A percentile compares a stretch with the other conserved stretches of the same genome.
phyloP scores from a whole-genome alignment of 2,797 vertebrate genomes.

The Zenarchopterus dispar region DNA sequence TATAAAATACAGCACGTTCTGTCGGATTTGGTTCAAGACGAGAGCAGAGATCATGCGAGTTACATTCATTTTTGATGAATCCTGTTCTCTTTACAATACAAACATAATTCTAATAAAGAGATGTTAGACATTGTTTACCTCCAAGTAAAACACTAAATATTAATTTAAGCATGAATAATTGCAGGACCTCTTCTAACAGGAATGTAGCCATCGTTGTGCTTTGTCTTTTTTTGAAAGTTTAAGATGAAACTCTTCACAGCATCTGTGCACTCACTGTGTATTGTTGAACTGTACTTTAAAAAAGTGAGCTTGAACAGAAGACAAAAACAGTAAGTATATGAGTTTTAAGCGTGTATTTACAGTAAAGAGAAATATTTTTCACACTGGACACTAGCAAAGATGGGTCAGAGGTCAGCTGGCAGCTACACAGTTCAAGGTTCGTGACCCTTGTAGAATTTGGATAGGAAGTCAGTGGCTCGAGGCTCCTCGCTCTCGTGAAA shows the following conservation, averaged over 20 bases:
- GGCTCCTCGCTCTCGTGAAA: conserved; percentile 88
- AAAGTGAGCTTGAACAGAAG: conserved; percentile 23
- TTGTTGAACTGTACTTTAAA: background rate
- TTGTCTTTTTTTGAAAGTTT: too few relatives aligned
- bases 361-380: conserved; percentile 63
- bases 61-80: too few relatives aligned
- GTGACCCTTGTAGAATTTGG: conserved; percentile 91
- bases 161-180: too few relatives aligned
- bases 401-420: conserved; percentile 28
- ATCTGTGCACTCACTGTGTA: background rate
- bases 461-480: conserved; percentile 88
- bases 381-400: conserved; percentile 45
- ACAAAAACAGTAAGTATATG: conserved; percentile 16
- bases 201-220: too few relatives aligned
- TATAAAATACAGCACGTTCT: conserved; percentile 4
- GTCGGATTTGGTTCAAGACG: background rate
- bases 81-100: too few relatives aligned
- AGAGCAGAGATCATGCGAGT: background rate
- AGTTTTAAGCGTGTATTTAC: conserved; percentile 80
- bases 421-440: conserved; percentile 83
- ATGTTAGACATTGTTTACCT: too few relatives aligned
- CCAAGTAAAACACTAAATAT: too few relatives aligned
- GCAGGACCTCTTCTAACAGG: too few relatives aligned
- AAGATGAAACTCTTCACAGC: background rate
- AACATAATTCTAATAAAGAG: too few relatives aligned